phyloP scores from a whole-genome alignment of 2,797 vertebrate genomes.

The Simalia tracyae region DNA sequence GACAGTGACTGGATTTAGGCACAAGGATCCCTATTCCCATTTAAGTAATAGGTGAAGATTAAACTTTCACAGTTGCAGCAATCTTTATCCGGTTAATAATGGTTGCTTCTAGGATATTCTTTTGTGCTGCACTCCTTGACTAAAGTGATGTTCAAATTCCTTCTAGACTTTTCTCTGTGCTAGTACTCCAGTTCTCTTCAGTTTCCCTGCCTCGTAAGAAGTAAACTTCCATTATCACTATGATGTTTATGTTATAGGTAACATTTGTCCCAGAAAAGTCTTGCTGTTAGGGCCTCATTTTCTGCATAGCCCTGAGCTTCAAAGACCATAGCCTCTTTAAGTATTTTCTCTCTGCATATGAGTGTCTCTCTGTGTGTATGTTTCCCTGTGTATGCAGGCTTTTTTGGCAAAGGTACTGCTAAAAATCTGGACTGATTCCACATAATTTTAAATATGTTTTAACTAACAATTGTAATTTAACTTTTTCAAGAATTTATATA shows the following conservation, averaged over 20 bases:
- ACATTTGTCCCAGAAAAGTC: background rate
- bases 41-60: background rate
- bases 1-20: background rate
- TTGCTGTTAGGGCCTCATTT: background rate
- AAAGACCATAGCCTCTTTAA: background rate
- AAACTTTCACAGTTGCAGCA: background rate
- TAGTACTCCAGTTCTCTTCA: background rate
- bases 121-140: background rate
- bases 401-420: background rate
- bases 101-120: background rate
- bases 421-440: background rate
- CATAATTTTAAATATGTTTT: background rate
- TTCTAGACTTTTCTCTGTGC: background rate
- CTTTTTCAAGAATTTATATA: slow-evolving; percentile 42
- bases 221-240: background rate
- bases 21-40: background rate
- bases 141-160: background rate
- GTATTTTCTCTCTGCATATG: background rate
- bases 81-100: background rate
- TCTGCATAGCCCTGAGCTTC: background rate
- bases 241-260: too few relatives aligned
- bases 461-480: slow-evolving; percentile 14
- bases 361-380: background rate
- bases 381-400: too few relatives aligned
- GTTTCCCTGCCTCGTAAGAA: background rate